These are phyloP conservation scores for Menidia beryllina DNA, from an alignment of 2,113 vertebrate genomes.

Conservation along the genomic window DNA sequence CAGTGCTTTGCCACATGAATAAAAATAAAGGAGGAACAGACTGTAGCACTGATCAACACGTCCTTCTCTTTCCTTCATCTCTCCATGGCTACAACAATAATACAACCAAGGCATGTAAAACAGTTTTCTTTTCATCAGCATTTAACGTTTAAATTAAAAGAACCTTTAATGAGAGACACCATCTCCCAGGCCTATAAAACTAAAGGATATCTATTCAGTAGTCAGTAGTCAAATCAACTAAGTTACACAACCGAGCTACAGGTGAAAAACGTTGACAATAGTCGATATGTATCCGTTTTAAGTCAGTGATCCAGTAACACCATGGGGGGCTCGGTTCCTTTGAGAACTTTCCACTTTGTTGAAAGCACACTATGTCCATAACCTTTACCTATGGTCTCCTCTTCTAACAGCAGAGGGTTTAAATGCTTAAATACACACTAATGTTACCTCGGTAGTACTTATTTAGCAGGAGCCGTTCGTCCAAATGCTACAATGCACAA, in stretches of 20 bases:
- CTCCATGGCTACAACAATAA: neutral
- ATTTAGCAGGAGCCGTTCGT: neutral
- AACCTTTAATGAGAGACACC: too few species aligned
- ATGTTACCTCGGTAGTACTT: neutral
- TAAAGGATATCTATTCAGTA: too few species aligned
- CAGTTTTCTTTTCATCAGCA: too few species aligned
- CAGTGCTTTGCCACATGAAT: neutral
- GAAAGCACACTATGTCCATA: neutral
- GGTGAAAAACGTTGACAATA: neutral
- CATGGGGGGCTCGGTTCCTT: neutral
- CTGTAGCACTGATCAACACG: neutral
- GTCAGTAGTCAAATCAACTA: too few species aligned
- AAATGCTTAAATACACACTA: neutral
- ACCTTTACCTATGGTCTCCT: neutral
- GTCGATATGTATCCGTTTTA: neutral
- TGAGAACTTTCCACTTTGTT: slow-evolving; percentile 39
- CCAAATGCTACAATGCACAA: too few species aligned
- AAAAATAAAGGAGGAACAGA: slow-evolving; percentile 4
- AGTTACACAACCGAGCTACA: neutral
- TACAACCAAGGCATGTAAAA: neutral
- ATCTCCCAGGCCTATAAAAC: too few species aligned
- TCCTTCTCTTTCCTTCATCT: neutral
- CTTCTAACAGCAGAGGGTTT: too few species aligned
- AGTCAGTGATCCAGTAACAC: neutral
- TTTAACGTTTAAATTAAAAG: too few species aligned